phyloP scores from a whole-genome alignment of 2,888 invertebrate genomes.

The Hanleya hanleyi region DNA sequence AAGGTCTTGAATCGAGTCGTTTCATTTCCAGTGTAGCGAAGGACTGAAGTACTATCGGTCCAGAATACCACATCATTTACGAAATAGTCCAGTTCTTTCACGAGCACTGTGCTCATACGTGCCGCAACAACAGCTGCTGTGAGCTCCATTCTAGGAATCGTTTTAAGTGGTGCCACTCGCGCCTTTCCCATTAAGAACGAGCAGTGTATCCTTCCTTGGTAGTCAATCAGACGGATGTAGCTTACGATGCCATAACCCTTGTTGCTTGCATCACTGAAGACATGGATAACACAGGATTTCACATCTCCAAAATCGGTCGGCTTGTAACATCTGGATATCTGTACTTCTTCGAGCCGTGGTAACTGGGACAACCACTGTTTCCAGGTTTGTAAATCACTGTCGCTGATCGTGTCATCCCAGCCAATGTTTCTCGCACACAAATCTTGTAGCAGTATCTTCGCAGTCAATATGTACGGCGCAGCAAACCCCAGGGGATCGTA shows the following conservation, averaged over 20 bases:
- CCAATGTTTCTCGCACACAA: background rate
- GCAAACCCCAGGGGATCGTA: no score
- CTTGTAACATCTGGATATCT: slow-evolving; percentile 33
- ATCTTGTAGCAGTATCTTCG: background rate
- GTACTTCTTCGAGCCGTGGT: slow-evolving; percentile 13
- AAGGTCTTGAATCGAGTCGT: slow-evolving; percentile 34
- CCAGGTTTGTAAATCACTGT: slow-evolving; percentile 10
- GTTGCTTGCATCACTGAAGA: slow-evolving; percentile 37
- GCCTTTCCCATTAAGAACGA: slow-evolving; percentile 33
- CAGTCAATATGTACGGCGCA: no score
- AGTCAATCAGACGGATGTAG: slow-evolving; percentile 28
- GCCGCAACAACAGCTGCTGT: slow-evolving; percentile 29
- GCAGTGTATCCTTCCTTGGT: slow-evolving; percentile 26
- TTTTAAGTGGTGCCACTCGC: slow-evolving; percentile 29
- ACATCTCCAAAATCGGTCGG: slow-evolving; percentile 27
- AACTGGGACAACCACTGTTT: slow-evolving; percentile 15
- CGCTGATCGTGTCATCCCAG: background rate
- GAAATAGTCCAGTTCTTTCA: slow-evolving; percentile 14
- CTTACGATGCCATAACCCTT: slow-evolving; percentile 28
- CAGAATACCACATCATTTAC: slow-evolving; percentile 8
- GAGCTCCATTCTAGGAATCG: slow-evolving; percentile 35
- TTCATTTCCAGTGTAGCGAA: slow-evolving; percentile 22
- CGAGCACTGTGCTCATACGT: slow-evolving; percentile 5
- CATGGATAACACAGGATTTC: slow-evolving; percentile 21
- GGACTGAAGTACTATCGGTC: slow-evolving; percentile 26